Percentiles rank a stretch among this genome's conserved stretches.
phyloP scores from a whole-genome alignment of 2,888 invertebrate species.

The Blera fallax region DNA sequence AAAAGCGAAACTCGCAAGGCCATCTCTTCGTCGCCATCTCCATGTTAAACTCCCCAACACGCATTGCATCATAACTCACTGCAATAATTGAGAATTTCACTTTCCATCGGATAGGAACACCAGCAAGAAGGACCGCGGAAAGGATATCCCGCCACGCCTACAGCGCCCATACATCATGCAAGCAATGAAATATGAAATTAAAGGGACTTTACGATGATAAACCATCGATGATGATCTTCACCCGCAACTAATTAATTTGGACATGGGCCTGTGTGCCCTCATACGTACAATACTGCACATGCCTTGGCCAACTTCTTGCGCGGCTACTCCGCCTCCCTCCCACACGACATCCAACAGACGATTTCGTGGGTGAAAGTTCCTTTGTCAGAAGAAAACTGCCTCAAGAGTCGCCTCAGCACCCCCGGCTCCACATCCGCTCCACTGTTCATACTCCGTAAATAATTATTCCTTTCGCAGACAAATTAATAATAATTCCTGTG shows the following conservation, averaged over 20 bases:
- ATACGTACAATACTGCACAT: neutral
- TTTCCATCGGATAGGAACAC: conserved; percentile 33
- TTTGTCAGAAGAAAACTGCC: conserved; percentile 8
- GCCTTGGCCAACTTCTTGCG: conserved; percentile 38
- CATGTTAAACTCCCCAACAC: neutral
- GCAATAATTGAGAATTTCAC: conserved; percentile 70
- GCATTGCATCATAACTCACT: conserved; percentile 66
- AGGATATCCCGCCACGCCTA: conserved; percentile 64
- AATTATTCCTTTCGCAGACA: conserved; percentile 65
- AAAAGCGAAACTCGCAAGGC: conserved; percentile 65
- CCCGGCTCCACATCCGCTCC: neutral
- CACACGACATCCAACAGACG: neutral
- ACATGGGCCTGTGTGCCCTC: conserved; percentile 39
- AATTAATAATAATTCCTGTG: conserved; percentile 65
- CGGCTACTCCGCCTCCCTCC: neutral
- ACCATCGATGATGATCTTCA: conserved; percentile 72
- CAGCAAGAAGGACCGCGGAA: conserved; percentile 14
- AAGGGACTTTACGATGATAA: conserved; percentile 67
- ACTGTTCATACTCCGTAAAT: conserved; percentile 35
- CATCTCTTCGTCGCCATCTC: conserved; percentile 19
- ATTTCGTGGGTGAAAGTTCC: conserved; percentile 49
- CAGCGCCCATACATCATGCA: conserved; percentile 46
- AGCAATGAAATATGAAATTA: conserved; percentile 69
- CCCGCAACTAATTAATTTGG: conserved; percentile 73
- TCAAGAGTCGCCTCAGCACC: neutral